Evolutionary conservation across 2,888 invertebrate species (phyloP), one percentile per base, ranked within the genome.

Genomic region (Cataglyphis albicans): DNA sequence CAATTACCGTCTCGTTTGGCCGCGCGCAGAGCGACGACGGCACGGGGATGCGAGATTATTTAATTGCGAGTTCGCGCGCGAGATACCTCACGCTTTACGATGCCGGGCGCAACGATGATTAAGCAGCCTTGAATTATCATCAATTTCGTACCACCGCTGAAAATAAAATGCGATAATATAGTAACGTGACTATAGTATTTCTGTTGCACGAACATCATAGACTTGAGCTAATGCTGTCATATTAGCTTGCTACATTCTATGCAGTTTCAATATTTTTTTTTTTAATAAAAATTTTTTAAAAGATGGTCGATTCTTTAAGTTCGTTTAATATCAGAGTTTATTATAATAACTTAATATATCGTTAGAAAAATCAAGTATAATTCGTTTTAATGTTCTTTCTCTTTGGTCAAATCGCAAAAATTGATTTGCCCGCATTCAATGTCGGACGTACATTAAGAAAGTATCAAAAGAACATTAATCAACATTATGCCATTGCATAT

Each of bases 1-100:
- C 90, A 91, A 91, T 91, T 91, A 90, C 87, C 83, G 84, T 78
- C 90, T 73, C 80, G 85, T 75, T 83, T 68, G 48, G 61, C 72
- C 63, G 85, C 70, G 63, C 59, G 82, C 84, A 59, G 44, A 64
- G 48, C 72, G 81, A 68, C 65, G 68, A 68, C 57, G 32, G 44
- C 35, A 55, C 67, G 61, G 18, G 83, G 81, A 74, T 74, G 76
- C 65, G 83, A 80, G 70, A 82, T 81, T 59, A 65, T 83, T 83
- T 84, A 78, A 75, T 86, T 84, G 78, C 83, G 68, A 78, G 44
- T 64, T 82, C 76, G 73, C 81, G 67, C 64, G 80, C 52, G 75
- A 82, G 68, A 75, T 68, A 61, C 59, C 44, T 74, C 68, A 25
- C 32, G 73, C 63, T 55, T 55, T 41, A 48, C 38, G 52, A 52